A percentile compares a stretch with the other conserved stretches of the same genome.
phyloP scores from a whole-genome alignment of 2,113 vertebrate species.

The Lates calcarifer region DNA sequence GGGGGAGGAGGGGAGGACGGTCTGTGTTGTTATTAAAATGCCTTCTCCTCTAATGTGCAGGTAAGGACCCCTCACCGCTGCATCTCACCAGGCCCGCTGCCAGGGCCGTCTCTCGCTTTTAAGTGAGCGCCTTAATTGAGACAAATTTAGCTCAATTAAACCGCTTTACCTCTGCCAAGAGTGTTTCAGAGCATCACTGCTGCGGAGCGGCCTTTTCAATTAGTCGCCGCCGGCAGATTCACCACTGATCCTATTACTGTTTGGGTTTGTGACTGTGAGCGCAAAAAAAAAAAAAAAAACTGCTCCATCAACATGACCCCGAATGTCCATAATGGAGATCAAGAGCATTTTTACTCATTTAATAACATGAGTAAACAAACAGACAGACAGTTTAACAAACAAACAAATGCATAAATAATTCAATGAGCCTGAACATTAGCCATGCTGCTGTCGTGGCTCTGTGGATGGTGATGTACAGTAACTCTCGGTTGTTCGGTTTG shows the following conservation, averaged over 20 bases:
- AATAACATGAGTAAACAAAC: slow-evolving; percentile 20
- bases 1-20: slow-evolving; percentile 5
- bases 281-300: too few relatives aligned
- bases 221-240: slow-evolving; percentile 32
- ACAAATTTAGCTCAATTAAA: slow-evolving; percentile 84
- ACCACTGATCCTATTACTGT: slow-evolving; percentile 41
- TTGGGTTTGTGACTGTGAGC: slow-evolving; percentile 6
- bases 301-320: neutral
- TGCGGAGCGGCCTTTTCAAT: slow-evolving; percentile 41
- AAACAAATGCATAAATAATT: neutral
- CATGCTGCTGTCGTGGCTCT: too few relatives aligned
- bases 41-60: slow-evolving; percentile 76
- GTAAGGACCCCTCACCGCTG: slow-evolving; percentile 75
- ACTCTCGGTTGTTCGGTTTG: too few relatives aligned
- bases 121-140: slow-evolving; percentile 82
- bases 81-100: slow-evolving; percentile 63
- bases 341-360: slow-evolving; percentile 33
- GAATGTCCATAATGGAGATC: slow-evolving; percentile 25
- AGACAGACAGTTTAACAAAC: neutral
- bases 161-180: slow-evolving; percentile 72
- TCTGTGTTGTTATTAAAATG: slow-evolving; percentile 76
- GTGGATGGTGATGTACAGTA: too few relatives aligned
- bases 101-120: slow-evolving; percentile 72
- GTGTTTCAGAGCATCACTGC: slow-evolving; percentile 64
- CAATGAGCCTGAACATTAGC: neutral